Conservation (phyloP, 1,140 invertebrate genomes). For the Protaetia brevitarsis region DNA sequence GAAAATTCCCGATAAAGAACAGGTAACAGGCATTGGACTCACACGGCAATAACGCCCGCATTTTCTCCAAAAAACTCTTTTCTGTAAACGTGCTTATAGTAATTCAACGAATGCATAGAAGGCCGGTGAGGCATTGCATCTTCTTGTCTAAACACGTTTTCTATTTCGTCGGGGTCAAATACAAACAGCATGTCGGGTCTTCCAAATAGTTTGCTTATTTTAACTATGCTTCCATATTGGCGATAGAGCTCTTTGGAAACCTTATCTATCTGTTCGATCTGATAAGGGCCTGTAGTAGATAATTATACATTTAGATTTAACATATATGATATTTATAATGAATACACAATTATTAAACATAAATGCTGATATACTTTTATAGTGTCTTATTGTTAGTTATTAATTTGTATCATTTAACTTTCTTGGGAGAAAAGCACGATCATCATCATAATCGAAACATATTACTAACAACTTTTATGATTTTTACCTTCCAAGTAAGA, state of each 20-base stretch:
- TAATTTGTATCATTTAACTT: too few relatives aligned
- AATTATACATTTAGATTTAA: slow-evolving; percentile 14
- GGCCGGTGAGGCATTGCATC: slow-evolving; percentile 77
- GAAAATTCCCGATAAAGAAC: neutral
- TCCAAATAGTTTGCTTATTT: slow-evolving; percentile 70
- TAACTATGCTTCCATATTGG: slow-evolving; percentile 73
- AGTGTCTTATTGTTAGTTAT: neutral
- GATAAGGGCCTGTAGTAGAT: slow-evolving; percentile 38
- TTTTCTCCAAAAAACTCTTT: slow-evolving; percentile 78
- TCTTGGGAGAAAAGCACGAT: too few relatives aligned
- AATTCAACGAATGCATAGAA: slow-evolving; percentile 79
- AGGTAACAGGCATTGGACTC: slow-evolving; percentile 44
- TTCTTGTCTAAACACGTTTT: slow-evolving; percentile 74
- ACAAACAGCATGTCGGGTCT: slow-evolving; percentile 78
- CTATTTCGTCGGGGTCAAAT: slow-evolving; percentile 78
- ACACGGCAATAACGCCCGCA: slow-evolving; percentile 82
- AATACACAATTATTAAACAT: too few relatives aligned
- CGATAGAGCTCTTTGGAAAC: slow-evolving; percentile 68
- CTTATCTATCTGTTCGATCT: slow-evolving; percentile 55
- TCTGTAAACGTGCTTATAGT: slow-evolving; percentile 74
- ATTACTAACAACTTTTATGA: too few relatives aligned
- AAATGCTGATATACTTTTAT: neutral
- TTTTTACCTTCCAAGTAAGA: too few relatives aligned
- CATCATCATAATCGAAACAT: too few relatives aligned
- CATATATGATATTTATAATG: too few relatives aligned